A percentile compares a stretch with the other conserved stretches of the same genome.
Conservation (phyloP, 2,113 vertebrate genomes). For the Daubentonia madagascariensis region DNA sequence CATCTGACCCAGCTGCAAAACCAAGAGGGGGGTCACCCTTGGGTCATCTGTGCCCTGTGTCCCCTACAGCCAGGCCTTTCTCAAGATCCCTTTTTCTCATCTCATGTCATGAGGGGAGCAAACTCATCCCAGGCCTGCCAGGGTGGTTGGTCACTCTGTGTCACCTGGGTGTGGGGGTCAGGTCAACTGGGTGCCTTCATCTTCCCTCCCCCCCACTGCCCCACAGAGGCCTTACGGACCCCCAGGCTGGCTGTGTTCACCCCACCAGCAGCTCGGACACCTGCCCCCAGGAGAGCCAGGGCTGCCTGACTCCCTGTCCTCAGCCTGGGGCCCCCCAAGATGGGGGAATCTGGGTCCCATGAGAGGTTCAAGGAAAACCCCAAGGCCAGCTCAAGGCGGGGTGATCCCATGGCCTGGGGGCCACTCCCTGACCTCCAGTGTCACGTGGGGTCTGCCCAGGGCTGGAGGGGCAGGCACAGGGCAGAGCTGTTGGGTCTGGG, state of each 20-base stretch:
- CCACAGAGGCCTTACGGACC: not conserved
- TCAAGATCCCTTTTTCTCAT: not conserved
- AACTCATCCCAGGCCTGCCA: rapidly evolving
- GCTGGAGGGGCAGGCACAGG: too few species aligned
- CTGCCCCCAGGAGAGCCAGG: not conserved
- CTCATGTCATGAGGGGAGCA: not conserved
- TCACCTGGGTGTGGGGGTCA: not conserved
- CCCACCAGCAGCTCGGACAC: too few species aligned
- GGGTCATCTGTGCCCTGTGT: not conserved
- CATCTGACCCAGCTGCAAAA: not conserved
- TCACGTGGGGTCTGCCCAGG: too few species aligned
- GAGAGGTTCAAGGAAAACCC: not conserved
- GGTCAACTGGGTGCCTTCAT: not conserved
- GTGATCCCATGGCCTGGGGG: too few species aligned
- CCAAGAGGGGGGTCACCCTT: not conserved
- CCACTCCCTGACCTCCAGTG: too few species aligned
- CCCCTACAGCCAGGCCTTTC: too few species aligned
- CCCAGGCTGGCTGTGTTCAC: not conserved
- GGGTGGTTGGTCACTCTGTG: rapidly evolving
- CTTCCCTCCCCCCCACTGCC: too few species aligned
- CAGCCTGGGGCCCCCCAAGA: not conserved
- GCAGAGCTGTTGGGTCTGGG: too few species aligned
- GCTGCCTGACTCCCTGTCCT: not conserved
- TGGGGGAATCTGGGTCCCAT: not conserved
- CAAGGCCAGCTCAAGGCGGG: too few species aligned